These are phyloP conservation scores for Phenganax stokvisi DNA, from an alignment of 92 coral and sea anemone genomes.

Conservation along the genomic window DNA sequence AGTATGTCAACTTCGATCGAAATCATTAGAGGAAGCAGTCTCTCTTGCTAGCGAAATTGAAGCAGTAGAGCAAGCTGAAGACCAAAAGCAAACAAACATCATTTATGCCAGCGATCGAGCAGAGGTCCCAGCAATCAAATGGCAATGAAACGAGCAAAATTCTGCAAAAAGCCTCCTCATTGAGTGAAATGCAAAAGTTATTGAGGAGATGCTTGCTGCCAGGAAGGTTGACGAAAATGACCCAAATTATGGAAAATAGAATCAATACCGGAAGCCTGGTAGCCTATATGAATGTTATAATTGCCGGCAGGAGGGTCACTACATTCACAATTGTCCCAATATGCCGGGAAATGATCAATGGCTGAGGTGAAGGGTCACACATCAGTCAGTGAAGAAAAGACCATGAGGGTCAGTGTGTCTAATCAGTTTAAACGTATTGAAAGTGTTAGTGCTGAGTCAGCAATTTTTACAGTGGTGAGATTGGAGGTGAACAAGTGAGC, in stretches of 20 bases:
- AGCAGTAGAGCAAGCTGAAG: conserved; percentile 29
- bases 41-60: conserved; percentile 22
- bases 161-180: conserved; percentile 6
- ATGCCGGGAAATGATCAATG: conserved; percentile 23
- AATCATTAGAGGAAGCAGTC: conserved; percentile 7
- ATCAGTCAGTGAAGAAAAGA: background rate
- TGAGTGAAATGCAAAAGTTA: conserved; percentile 23
- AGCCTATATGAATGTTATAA: conserved; percentile 8
- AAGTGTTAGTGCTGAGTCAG: conserved; percentile 42
- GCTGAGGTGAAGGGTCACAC: conserved; percentile 12
- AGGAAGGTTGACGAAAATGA: background rate
- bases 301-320: conserved; percentile 38
- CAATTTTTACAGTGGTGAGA: conserved; percentile 39
- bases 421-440: conserved; percentile 20
- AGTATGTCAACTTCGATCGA: conserved; percentile 14
- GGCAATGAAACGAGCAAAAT: background rate
- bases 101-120: background rate
- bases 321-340: background rate
- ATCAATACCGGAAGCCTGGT: background rate
- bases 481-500: conserved; percentile 26
- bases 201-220: conserved; percentile 7
- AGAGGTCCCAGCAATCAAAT: background rate
- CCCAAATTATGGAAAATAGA: background rate
- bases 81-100: background rate
- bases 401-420: background rate